Evolutionary conservation across 1,140 invertebrate genomes (phyloP).

Genomic region (Zaprionus davidi): DNA sequence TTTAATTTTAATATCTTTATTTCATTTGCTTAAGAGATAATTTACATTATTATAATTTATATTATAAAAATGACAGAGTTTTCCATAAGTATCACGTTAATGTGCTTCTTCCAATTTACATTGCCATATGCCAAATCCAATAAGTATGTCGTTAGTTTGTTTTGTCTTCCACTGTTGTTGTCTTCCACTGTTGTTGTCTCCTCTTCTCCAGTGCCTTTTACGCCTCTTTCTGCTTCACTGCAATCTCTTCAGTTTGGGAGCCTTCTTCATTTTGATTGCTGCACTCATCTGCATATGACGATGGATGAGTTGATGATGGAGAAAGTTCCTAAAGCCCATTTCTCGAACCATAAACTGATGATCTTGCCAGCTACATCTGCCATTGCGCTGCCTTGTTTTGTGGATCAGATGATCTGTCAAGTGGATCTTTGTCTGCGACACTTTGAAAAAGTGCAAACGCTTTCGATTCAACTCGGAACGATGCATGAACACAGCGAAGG

Average conservation of each 20-base stretch:
- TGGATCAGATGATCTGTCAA: constrained; percentile 59
- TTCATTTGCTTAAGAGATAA: no score
- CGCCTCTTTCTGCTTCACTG: no score
- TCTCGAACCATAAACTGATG: constrained; percentile 57
- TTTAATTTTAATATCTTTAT: no score
- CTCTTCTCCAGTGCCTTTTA: no score
- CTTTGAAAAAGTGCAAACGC: constrained; percentile 32
- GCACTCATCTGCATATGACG: constrained; percentile 24
- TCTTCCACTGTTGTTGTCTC: no score
- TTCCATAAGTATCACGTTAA: no score
- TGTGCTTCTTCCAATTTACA: no score
- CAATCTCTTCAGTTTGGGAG: constrained; percentile 11
- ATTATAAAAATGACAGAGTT: no score
- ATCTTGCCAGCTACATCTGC: constrained; percentile 46
- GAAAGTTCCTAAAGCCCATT: constrained; percentile 47
- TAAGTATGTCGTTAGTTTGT: no score
- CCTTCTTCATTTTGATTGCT: not conserved
- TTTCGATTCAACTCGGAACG: constrained; percentile 53
- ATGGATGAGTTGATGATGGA: constrained; percentile 1
- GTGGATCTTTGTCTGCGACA: constrained; percentile 61
- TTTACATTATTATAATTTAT: no score
- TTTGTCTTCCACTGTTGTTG: no score
- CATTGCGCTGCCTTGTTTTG: constrained; percentile 41
- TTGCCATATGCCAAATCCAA: no score
- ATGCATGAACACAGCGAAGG: constrained; percentile 54